Base-by-base conservation (phyloP, 2,113 vertebrate genomes). In the Dasyornis broadbenti region DNA sequence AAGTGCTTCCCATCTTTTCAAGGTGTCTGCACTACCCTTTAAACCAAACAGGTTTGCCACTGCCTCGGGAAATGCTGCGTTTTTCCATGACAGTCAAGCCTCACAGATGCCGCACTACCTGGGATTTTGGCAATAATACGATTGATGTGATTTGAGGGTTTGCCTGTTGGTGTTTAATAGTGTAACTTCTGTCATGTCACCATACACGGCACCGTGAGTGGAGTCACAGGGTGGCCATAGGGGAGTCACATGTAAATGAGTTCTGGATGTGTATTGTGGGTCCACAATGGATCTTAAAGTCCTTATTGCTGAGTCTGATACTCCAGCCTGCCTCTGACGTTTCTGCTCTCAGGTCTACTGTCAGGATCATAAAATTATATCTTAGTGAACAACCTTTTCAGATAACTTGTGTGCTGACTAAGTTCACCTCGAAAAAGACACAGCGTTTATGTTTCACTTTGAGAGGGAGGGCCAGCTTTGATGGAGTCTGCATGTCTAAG, bases 371-470 rank as follows among this genome's bases (percentile, higher is more conserved):
- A 21, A 15, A 71, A 31, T 42, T 35, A 65, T 73, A 85, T 90
- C 24, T 86, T 27, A 60, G 44, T 60, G 57, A 87, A 65, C 28
- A 47, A 37, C 19, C 27, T 71, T 95, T 81, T 87, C 57, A 75
- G 71, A n/a, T 60, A 49, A 77, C 18, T 56, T 73, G 11, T 47
- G 33, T 54, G 50, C 76, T 66, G 23, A 61, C 6, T 57, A 76
- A 77, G 9, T 77, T 93, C 59, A 78, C 56, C 52, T 94, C 40
- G 0, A 59, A 82, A 90, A 87, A 82, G 71, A 72, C 14, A 6
- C 18, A 35, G 31, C 0, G 0, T 75, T 91, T 71, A 35, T 3
- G 1, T 92, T 90, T 80, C 2, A 1, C 50, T 76, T 45, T 28
- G 50, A 68, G 49, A 65, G 37, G 11, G 56, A 81, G 49, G 49